Percentiles rank a stretch among this genome's conserved stretches.
phyloP scores from a whole-genome alignment of 1,140 invertebrate species.

The Drosophila setifemur region DNA sequence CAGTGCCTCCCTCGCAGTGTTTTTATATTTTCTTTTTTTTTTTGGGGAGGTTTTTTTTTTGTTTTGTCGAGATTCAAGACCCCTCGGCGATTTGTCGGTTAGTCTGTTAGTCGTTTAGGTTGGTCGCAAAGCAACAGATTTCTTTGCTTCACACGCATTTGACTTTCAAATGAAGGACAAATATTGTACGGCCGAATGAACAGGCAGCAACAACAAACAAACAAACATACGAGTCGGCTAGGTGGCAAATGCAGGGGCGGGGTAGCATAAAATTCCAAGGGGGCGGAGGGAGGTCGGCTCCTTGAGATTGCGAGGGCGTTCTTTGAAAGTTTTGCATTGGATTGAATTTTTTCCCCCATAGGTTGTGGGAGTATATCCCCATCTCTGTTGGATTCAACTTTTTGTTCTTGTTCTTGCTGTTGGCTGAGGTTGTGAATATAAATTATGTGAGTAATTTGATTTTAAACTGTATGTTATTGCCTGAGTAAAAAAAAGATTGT shows the following conservation, averaged over 20 bases:
- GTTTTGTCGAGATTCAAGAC: conserved; percentile 28
- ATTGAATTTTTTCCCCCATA: conserved; percentile 25
- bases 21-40: not conserved
- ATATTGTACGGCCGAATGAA: conserved; percentile 64
- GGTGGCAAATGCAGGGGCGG: conserved; percentile 25
- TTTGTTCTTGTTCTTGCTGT: conserved; percentile 16
- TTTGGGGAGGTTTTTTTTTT: conserved; percentile 33
- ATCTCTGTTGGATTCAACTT: conserved; percentile 45
- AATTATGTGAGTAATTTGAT: conserved; percentile 78
- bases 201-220: conserved; percentile 56
- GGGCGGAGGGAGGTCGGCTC: not conserved
- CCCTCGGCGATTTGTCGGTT: conserved; percentile 22
- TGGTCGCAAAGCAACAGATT: conserved; percentile 65
- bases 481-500: conserved; percentile 24
- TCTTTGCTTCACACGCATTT: conserved; percentile 77
- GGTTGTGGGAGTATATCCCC: conserved; percentile 7
- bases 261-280: conserved; percentile 42
- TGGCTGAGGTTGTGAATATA: conserved; percentile 64
- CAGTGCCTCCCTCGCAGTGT: conserved; percentile 1
- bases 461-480: conserved; percentile 70
- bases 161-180: conserved; percentile 81
- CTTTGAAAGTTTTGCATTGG: conserved; percentile 71
- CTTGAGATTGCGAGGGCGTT: conserved; percentile 53
- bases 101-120: conserved; percentile 28
- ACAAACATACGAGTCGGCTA: conserved; percentile 23